Evolutionary conservation across 2,888 invertebrate genomes (phyloP).

Genomic region (Ecliptopera silaceata): DNA sequence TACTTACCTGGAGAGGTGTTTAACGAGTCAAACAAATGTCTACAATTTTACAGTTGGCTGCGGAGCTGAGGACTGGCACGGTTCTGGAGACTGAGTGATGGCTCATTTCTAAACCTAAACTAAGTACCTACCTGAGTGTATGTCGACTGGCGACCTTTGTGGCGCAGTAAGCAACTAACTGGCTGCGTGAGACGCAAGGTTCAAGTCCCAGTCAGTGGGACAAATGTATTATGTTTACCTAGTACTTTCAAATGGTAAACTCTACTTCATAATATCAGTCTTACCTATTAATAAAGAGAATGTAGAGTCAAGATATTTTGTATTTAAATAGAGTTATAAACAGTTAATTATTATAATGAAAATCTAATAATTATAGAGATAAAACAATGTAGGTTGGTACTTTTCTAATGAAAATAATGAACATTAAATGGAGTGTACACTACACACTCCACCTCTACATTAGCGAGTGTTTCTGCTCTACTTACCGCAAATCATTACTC

Average conservation of each 20-base stretch:
- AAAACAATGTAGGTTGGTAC: background rate
- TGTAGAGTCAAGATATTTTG: too few species aligned
- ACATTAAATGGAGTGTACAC: slow-evolving; percentile 9
- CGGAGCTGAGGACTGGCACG: slow-evolving; percentile 25
- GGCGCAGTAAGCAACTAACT: too few species aligned
- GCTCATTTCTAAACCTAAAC: slow-evolving; percentile 13
- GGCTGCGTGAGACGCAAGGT: too few species aligned
- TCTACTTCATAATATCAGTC: too few species aligned
- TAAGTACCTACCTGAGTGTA: too few species aligned
- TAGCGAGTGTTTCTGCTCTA: slow-evolving; percentile 29
- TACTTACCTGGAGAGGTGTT: slow-evolving; percentile 19
- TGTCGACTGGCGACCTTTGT: too few species aligned
- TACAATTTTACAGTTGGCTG: slow-evolving; percentile 40
- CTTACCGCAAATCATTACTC: slow-evolving; percentile 12
- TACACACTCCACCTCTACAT: background rate
- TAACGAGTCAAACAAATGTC: slow-evolving; percentile 35
- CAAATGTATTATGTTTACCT: too few species aligned
- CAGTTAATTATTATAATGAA: too few species aligned
- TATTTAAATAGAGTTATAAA: too few species aligned
- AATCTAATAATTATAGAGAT: background rate
- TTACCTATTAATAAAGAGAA: too few species aligned
- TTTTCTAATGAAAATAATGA: background rate
- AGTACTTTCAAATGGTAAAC: too few species aligned
- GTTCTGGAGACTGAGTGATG: slow-evolving; percentile 11
- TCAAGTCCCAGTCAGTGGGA: too few species aligned